These are phyloP conservation scores for Trachelus stipa DNA, from an alignment of 2,888 invertebrate species.

Conservation along the genomic window DNA sequence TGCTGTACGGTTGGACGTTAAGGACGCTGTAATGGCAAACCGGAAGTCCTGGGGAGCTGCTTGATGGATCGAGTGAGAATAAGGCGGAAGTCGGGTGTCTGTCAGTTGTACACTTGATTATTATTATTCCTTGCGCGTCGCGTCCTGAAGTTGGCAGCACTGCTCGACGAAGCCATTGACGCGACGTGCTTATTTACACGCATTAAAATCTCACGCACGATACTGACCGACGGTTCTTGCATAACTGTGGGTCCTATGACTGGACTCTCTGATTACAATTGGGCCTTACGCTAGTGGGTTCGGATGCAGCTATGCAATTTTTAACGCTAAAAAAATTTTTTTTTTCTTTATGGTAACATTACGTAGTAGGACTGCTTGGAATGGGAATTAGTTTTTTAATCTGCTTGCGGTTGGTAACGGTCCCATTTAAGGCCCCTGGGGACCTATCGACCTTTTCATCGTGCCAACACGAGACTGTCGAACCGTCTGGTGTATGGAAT, in stretches of 20 bases:
- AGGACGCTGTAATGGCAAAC: neutral
- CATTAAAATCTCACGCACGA: constrained; percentile 36
- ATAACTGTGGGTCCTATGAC: constrained; percentile 25
- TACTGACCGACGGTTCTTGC: constrained; percentile 25
- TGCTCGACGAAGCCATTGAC: constrained; percentile 10
- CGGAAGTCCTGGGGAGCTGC: neutral
- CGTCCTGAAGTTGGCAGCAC: neutral
- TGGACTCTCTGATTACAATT: neutral
- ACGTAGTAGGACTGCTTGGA: neutral
- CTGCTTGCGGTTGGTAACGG: neutral
- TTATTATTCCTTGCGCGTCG: neutral
- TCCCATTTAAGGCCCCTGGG: neutral
- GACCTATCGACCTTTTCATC: neutral
- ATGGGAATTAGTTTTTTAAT: neutral
- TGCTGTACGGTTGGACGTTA: neutral
- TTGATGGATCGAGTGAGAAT: neutral
- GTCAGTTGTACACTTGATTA: neutral
- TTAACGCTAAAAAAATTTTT: no score
- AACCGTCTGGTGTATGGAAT: neutral
- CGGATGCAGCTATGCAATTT: neutral
- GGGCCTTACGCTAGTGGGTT: neutral
- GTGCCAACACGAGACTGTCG: neutral
- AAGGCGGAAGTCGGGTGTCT: neutral
- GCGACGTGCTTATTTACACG: constrained; percentile 19
- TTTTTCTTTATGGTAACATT: no score